Evolutionary conservation across 2,888 invertebrate genomes (phyloP), one percentile per base, ranked within the genome.

Genomic region (Trichopria drosophilae): DNA sequence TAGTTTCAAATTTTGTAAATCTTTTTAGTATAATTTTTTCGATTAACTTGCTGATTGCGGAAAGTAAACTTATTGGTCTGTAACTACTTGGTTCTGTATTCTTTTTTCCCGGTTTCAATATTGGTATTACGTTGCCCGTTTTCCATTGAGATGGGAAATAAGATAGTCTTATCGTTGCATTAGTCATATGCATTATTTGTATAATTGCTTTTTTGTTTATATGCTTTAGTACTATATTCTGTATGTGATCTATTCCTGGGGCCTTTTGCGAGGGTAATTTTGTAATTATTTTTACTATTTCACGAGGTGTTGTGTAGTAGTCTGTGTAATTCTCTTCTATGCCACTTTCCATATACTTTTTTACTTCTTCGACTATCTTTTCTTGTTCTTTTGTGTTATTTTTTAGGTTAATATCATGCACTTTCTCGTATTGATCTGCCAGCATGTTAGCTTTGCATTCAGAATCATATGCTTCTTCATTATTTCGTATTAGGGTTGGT

Each of bases 31-130:
- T 49, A 1, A 56, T 34, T 47, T 44, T 48, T 41, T 56, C 49
- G 7, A 40, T 18, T 1, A 55, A 2, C 32, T 55, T 58, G 15
- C 47, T 36, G 6, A 58, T n/a, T 12, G 42, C 53, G 3, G 50
- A n/a, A 4, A 55, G 22, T 7, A 58, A 16, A 12, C 53, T 56
- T n/a, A 55, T 58, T 1, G 51, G 55, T 29, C 51, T 44, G 9
- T 56, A 56, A 22, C 49, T 58, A 6, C 20, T 20, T 0, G 52
- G 49, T 13, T 19, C 15, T 2, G 34, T 28, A 1, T 28, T 37
- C 3, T 22, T 18, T 40, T 51, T 51, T 1, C 52, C 52, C 3
- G 40, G 37, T 39, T 46, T 55, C 3, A 15, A 32, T 12, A 56
- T 47, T 6, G 53, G 40, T 10, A 49, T 23, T 2, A 56, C 32